These are phyloP conservation scores for Glandiceps talaboti DNA, from an alignment of 53 echinoderm and acorn worm species.

Conservation along the genomic window DNA sequence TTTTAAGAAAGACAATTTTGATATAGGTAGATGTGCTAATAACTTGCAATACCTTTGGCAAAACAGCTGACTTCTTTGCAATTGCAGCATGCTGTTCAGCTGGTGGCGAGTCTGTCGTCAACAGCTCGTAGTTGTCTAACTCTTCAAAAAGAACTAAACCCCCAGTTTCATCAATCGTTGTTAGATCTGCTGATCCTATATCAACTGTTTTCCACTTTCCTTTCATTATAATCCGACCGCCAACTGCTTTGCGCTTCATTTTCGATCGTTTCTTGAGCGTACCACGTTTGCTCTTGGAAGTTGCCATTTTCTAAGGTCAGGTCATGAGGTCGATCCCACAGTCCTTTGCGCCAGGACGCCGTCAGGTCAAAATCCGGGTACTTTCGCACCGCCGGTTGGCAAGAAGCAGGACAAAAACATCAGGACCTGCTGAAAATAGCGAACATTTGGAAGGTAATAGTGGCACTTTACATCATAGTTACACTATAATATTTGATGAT, in stretches of 20 bases:
- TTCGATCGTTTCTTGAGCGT: not conserved
- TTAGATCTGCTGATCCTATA: constrained; percentile 37
- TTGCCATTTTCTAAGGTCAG: constrained; percentile 1
- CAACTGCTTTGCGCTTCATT: not conserved
- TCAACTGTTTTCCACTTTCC: constrained; percentile 64
- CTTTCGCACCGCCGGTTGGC: not conserved
- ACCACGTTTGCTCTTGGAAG: not conserved
- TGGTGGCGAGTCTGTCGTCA: no score
- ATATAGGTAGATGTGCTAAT: no score
- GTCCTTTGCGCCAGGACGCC: not conserved
- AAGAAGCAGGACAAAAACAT: not conserved
- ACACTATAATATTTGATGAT: no score
- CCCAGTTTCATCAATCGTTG: constrained; percentile 36
- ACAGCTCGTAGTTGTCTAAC: constrained; percentile 40
- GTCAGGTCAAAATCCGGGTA: not conserved
- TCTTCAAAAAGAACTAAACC: constrained; percentile 74
- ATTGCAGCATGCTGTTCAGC: no score
- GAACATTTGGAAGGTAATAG: not conserved
- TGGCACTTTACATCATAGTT: no score
- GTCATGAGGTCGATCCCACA: not conserved
- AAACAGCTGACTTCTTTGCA: no score
- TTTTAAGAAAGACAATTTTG: no score
- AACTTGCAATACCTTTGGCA: no score
- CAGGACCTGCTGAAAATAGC: not conserved
- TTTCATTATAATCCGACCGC: constrained; percentile 1